A percentile compares a stretch with the other conserved stretches of the same genome.
Conservation (phyloP, 2,113 vertebrate species). For the Nesogale talazaci region DNA sequence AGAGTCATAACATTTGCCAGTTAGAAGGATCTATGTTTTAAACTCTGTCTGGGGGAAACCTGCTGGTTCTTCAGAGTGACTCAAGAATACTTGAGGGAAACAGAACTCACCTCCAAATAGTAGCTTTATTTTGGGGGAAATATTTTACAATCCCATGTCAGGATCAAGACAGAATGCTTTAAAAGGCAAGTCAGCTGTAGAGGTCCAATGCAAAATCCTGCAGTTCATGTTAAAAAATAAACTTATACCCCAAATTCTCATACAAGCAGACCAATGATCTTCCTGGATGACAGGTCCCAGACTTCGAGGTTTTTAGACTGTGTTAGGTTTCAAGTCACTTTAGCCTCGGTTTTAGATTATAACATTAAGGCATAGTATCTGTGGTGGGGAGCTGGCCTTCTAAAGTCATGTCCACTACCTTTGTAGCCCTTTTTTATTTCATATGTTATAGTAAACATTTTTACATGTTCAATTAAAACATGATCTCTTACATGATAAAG, state of each 20-base stretch:
- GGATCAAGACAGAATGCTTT: background rate
- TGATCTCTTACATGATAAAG: background rate
- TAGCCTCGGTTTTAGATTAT: background rate
- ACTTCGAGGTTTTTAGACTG: background rate
- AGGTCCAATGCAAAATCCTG: background rate
- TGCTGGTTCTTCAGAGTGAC: background rate
- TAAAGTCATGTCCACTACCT: background rate
- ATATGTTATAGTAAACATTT: no score
- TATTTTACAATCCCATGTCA: background rate
- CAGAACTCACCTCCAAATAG: background rate
- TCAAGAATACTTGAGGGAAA: background rate
- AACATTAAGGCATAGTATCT: background rate
- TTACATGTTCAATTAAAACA: background rate
- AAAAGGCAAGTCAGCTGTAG: background rate
- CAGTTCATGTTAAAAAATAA: background rate
- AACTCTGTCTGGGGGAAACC: background rate
- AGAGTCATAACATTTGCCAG: slow-evolving; percentile 13
- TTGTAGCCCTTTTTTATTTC: background rate
- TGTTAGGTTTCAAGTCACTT: accelerated
- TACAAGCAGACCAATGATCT: background rate
- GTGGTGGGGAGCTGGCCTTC: background rate
- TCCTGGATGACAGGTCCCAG: background rate
- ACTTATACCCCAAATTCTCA: background rate
- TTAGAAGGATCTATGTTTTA: background rate
- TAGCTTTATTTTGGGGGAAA: background rate